Conservation (phyloP, 2,113 vertebrate species). For the Heteronetta atricapilla region DNA sequence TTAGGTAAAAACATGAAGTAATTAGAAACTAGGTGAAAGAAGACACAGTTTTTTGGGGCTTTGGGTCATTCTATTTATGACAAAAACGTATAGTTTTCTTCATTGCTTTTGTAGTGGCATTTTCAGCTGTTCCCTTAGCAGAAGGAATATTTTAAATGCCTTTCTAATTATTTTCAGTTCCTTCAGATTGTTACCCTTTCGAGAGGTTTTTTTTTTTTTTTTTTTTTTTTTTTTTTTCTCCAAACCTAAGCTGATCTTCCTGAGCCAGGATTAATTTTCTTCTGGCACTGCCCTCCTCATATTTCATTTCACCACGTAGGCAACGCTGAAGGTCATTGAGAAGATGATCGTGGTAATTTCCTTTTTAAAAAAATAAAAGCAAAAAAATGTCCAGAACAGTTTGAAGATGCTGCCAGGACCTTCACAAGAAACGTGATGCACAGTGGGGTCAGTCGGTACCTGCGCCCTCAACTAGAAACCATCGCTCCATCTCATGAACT, state of each 20-base stretch:
- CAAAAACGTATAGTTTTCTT: neutral
- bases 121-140: neutral
- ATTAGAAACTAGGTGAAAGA: slow-evolving; percentile 3
- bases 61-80: neutral
- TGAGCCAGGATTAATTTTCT: neutral
- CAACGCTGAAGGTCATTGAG: neutral
- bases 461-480: neutral
- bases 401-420: neutral
- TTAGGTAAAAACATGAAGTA: slow-evolving; percentile 11
- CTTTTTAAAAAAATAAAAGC: fast-evolving
- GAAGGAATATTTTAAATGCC: neutral
- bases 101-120: neutral
- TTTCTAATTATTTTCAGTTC: neutral
- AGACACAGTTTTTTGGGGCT: neutral
- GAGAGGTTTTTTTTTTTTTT: too few relatives aligned
- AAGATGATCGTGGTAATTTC: neutral
- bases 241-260: neutral
- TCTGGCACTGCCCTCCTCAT: neutral
- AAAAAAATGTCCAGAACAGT: neutral
- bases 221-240: neutral
- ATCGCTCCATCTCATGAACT: neutral
- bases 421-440: neutral
- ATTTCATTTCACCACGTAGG: neutral
- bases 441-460: fast-evolving
- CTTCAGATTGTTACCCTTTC: neutral